Conservation (phyloP, 2,888 invertebrate species). For the Emesis russula region DNA sequence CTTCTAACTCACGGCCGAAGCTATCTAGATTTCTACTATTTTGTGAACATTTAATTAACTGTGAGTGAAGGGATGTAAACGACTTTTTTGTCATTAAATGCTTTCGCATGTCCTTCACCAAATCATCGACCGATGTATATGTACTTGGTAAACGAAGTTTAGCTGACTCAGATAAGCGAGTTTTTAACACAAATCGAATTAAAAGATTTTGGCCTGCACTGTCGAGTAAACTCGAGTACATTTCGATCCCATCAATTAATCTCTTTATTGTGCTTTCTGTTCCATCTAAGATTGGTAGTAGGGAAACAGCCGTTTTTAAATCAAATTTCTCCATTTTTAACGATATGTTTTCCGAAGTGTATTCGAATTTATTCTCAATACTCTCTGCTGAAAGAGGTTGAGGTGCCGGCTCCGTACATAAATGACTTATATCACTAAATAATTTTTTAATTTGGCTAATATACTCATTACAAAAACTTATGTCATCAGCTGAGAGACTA, state of each 20-base stretch:
- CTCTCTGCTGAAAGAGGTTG: slow-evolving; percentile 3
- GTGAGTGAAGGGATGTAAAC: neutral
- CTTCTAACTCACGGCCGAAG: neutral
- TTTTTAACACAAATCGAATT: neutral
- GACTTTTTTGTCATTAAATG: neutral
- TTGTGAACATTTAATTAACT: slow-evolving; percentile 10
- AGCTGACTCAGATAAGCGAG: neutral
- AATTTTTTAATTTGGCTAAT: neutral
- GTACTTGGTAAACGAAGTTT: neutral
- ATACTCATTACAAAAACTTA: neutral
- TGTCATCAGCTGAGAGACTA: too few species aligned
- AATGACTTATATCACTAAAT: neutral
- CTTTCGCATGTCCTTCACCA: neutral
- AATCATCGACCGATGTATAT: neutral
- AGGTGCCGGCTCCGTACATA: neutral
- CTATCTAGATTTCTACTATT: neutral
- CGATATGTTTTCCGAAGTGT: too few species aligned
- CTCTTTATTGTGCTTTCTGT: neutral
- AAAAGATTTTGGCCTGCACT: neutral
- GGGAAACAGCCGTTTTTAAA: too few species aligned
- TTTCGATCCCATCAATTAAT: neutral
- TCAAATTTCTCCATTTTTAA: too few species aligned
- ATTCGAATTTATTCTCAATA: neutral
- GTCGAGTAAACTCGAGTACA: too few species aligned
- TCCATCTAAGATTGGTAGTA: neutral